Conservation (phyloP, 1,140 invertebrate genomes). For the Lineus longissimus region DNA sequence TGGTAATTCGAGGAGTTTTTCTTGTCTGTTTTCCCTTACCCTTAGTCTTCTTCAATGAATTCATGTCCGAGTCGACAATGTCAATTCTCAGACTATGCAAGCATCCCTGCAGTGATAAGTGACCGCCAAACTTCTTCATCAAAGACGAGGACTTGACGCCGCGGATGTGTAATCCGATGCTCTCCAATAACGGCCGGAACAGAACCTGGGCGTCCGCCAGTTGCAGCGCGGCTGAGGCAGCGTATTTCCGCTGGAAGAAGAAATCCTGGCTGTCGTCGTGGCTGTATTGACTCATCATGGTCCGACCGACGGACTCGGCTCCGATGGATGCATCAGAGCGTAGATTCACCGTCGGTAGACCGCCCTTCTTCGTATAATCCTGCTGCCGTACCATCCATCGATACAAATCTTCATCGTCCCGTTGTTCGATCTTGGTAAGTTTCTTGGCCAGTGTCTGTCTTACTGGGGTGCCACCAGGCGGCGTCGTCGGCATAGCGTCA, state of each 20-base stretch:
- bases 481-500: constrained; percentile 24
- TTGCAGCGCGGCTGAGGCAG: constrained; percentile 53
- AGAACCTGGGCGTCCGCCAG: constrained; percentile 71
- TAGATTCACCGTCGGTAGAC: neutral
- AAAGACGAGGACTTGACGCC: constrained; percentile 48
- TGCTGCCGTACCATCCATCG: constrained; percentile 91
- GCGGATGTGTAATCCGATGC: constrained; percentile 49
- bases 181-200: constrained; percentile 50
- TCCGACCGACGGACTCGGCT: constrained; percentile 37
- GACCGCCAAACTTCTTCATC: constrained; percentile 79
- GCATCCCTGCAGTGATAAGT: constrained; percentile 78
- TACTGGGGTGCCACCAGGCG: constrained; percentile 26
- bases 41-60: constrained; percentile 15
- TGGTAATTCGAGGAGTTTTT: constrained; percentile 28
- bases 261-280: constrained; percentile 44
- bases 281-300: constrained; percentile 41
- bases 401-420: constrained; percentile 74
- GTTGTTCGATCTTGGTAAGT: constrained; percentile 17
- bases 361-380: constrained; percentile 54
- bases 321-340: constrained; percentile 8
- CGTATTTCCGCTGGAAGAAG: neutral
- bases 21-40: constrained; percentile 33
- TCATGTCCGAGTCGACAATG: constrained; percentile 70
- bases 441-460: constrained; percentile 17
- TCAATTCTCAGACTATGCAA: constrained; percentile 86